Evolutionary conservation across 1,140 invertebrate species (phyloP).

Genomic region (Eupristina koningsbergeri): DNA sequence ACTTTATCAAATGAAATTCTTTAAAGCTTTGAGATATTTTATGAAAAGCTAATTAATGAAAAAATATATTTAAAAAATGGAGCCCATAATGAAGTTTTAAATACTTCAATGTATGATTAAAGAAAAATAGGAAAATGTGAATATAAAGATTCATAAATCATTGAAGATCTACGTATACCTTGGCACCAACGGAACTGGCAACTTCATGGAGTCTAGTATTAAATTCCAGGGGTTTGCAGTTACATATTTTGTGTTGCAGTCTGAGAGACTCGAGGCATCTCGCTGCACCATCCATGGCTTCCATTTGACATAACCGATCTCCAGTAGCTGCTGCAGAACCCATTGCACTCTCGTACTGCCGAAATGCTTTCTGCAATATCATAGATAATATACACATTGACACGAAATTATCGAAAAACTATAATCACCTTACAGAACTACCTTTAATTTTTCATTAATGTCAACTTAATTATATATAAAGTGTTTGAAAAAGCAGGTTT

Average conservation of each 20-base stretch:
- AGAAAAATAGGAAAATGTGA: no score
- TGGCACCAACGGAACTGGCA: slow-evolving; percentile 85
- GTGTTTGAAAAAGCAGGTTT: no score
- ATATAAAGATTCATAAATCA: background rate
- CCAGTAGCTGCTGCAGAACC: slow-evolving; percentile 84
- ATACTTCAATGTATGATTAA: no score
- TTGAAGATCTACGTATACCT: slow-evolving; percentile 74
- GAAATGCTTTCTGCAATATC: slow-evolving; percentile 78
- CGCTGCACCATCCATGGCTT: slow-evolving; percentile 89
- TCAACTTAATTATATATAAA: no score
- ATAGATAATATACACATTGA: background rate
- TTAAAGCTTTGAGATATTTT: no score
- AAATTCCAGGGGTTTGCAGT: slow-evolving; percentile 87
- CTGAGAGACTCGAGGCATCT: slow-evolving; percentile 84
- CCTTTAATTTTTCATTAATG: no score
- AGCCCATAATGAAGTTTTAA: no score
- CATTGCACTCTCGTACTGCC: slow-evolving; percentile 88
- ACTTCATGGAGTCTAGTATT: slow-evolving; percentile 86
- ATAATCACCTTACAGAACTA: no score
- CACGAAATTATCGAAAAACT: background rate
- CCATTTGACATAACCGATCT: slow-evolving; percentile 87
- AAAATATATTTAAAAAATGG: no score
- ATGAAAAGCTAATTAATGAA: no score
- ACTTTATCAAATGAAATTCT: no score
- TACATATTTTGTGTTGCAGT: slow-evolving; percentile 86